Base-by-base conservation (phyloP, 2,797 vertebrate species). In the Acropternis orthonyx region DNA sequence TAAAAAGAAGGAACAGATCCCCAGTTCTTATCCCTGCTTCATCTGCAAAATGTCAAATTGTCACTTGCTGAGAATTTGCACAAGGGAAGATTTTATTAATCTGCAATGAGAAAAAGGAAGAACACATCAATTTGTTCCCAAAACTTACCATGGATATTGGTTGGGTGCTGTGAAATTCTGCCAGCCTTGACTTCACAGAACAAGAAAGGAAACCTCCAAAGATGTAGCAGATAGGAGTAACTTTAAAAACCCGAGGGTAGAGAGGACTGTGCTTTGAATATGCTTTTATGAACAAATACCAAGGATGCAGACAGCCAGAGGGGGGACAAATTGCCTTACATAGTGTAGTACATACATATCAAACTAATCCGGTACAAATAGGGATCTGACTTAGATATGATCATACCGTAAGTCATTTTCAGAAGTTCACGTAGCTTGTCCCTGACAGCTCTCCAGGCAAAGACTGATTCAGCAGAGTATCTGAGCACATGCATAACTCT, bases 11-110 rank as follows among this genome's bases (percentile, higher is more conserved):
- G 30, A 93, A 66, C 44, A 84, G 71, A 71, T 80, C 41, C 44
- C 56, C 20, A 39, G 24, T 67, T 93, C 55, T 82, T 61, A 91
- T 21, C 46, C 49, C 5, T 10, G 54, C 7, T 36, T 89, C 65
- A 75, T 80, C 75, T 93, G 92, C 68, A 66, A 93, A 92, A 92
- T 71, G 80, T 82, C 66, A 73, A 86, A 36, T 79, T 92, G 62
- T 69, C 0, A 0, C 73, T 88, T 7, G 0, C 32, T 76, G 39
- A 73, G 34, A 88, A 88, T 76, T 89, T 84, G n/a, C 32, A 84
- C 73, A 75, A 67, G 17, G 6, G 36, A 86, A 86, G 22, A 24
- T 83, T 82, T 89, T 86, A 69, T 84, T 89, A 76, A 76, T 32
- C 27, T 86, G 37, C 88, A 92, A 90, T 36, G 10, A 78, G 41